Evolutionary conservation across 1,140 invertebrate genomes (phyloP).

Genomic region (Rhizoglyphus robini): DNA sequence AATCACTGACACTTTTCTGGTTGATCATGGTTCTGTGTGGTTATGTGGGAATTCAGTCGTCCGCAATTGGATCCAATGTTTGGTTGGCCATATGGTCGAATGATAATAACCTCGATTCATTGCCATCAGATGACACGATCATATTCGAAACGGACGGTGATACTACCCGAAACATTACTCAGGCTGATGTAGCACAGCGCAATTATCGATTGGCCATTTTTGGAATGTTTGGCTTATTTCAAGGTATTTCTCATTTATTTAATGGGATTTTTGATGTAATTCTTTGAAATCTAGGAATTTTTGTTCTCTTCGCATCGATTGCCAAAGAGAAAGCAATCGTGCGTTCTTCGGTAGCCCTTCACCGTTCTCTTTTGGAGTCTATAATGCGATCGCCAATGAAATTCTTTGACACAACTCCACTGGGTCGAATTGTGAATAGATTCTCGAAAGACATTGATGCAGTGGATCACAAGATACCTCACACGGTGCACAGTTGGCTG

Average conservation of each 20-base stretch:
- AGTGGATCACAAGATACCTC: constrained; percentile 67
- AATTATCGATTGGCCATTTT: constrained; percentile 14
- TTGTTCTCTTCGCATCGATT: constrained; percentile 25
- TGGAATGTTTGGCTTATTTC: constrained; percentile 11
- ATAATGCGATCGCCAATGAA: constrained; percentile 32
- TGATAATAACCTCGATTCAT: constrained; percentile 33
- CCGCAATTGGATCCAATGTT: constrained; percentile 76
- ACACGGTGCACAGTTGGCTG: constrained; percentile 46
- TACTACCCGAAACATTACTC: background rate
- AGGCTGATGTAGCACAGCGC: background rate
- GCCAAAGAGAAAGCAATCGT: constrained; percentile 25
- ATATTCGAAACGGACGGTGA: too few relatives aligned
- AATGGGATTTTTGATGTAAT: constrained; percentile 4
- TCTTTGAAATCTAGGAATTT: constrained; percentile 18
- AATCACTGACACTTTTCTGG: constrained; percentile 22
- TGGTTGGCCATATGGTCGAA: constrained; percentile 61
- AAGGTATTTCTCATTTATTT: background rate
- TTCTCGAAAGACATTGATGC: constrained; percentile 76
- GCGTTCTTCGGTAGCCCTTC: constrained; percentile 24
- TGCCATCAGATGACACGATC: too few relatives aligned
- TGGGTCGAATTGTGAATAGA: constrained; percentile 55
- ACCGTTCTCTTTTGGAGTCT: constrained; percentile 28
- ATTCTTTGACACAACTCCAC: constrained; percentile 58
- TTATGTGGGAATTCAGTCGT: constrained; percentile 33
- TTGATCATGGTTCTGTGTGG: constrained; percentile 23